Evolutionary conservation across 2,113 vertebrate species (phyloP).

Genomic region (Gymnogyps californianus): DNA sequence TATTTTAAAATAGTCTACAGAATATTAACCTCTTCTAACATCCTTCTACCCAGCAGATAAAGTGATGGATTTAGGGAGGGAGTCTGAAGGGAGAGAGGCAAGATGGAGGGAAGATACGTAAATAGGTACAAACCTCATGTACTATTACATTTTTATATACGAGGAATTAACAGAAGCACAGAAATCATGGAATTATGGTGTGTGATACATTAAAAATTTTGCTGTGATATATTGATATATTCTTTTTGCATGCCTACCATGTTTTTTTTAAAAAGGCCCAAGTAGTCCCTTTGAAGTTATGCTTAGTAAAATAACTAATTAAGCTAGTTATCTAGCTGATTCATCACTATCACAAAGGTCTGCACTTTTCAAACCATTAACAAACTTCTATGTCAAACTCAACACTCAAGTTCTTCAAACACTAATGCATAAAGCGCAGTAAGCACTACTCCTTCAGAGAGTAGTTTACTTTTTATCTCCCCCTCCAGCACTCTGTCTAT

Average conservation of each 20-base stretch:
- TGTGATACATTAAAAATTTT: background rate
- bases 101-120: fast-evolving
- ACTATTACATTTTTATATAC: background rate
- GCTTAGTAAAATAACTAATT: background rate
- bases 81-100: background rate
- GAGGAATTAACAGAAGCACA: background rate
- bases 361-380: background rate
- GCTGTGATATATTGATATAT: background rate
- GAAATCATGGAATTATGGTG: background rate
- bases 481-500: background rate
- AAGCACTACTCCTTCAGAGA: background rate
- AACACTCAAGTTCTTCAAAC: background rate
- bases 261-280: background rate
- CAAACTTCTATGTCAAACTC: background rate
- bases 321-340: background rate
- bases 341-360: background rate
- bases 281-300: background rate
- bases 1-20: background rate
- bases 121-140: background rate
- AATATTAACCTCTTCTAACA: background rate
- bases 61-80: background rate
- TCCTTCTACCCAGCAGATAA: background rate
- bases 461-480: background rate
- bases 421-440: background rate
- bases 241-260: background rate